A percentile compares a stretch with the other conserved stretches of the same genome.
Evolutionary conservation across 2,797 vertebrate genomes (phyloP).

Genomic region (Anguilla megastoma): DNA sequence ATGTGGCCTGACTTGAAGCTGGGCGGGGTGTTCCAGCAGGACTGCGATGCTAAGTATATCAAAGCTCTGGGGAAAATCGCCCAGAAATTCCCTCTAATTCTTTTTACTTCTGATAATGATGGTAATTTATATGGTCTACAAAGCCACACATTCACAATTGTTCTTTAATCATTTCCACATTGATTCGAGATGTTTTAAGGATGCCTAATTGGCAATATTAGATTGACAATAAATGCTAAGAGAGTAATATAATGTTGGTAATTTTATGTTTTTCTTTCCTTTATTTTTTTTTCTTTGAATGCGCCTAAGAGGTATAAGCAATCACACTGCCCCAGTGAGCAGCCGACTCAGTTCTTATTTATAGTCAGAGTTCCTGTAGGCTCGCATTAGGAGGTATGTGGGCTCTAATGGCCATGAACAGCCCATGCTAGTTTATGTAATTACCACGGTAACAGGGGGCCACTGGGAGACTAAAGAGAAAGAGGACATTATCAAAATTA

Average conservation of each 20-base stretch:
- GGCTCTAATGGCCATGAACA: constrained; percentile 28
- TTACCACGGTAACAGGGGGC: constrained; percentile 31
- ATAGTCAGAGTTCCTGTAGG: constrained; percentile 46
- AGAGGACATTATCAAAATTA: not conserved
- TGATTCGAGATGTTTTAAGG: not conserved
- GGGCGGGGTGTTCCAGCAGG: not conserved
- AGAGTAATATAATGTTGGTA: constrained; percentile 50
- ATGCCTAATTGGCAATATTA: constrained; percentile 41
- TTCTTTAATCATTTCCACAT: constrained; percentile 26
- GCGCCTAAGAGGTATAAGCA: constrained; percentile 55
- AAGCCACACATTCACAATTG: constrained; percentile 7
- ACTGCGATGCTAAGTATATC: not conserved
- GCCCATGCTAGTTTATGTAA: constrained; percentile 35
- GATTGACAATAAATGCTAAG: constrained; percentile 31
- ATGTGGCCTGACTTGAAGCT: not conserved
- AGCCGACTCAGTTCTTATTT: constrained; percentile 55
- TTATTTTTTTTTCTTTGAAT: constrained; percentile 5
- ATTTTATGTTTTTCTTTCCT: constrained; percentile 60
- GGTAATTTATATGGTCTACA: constrained; percentile 11
- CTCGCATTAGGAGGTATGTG: constrained; percentile 26
- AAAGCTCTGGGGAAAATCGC: not conserved
- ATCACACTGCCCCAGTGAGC: constrained; percentile 46
- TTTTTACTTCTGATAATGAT: not conserved
- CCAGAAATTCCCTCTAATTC: not conserved
- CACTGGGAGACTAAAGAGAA: constrained; percentile 30